Conservation (phyloP, 2,113 vertebrate species). For the Mirounga angustirostris region DNA sequence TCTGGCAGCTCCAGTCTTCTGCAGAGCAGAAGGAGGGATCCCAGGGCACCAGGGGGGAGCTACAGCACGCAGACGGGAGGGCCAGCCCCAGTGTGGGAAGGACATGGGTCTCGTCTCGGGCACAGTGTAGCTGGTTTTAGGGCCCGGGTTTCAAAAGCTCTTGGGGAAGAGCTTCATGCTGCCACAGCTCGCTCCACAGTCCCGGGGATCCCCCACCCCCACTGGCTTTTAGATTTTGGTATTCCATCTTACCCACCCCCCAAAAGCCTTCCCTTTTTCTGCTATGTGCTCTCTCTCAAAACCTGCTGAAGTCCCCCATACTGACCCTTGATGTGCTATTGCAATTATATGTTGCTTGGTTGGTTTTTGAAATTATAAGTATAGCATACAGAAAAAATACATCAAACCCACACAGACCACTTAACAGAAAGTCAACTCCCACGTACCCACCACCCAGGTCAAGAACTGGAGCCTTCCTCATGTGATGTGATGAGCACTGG, state of each 20-base stretch:
- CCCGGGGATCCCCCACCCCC: background rate
- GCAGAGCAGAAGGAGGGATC: background rate
- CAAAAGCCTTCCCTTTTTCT: background rate
- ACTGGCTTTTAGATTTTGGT: background rate
- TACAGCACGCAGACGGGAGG: background rate
- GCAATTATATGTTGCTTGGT: background rate
- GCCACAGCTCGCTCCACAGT: background rate
- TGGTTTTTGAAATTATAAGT: background rate
- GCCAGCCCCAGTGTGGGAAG: background rate
- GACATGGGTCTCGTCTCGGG: rapidly evolving
- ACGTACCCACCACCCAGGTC: background rate
- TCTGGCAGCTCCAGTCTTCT: background rate
- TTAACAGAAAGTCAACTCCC: background rate
- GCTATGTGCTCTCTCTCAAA: background rate
- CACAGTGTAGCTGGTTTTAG: background rate
- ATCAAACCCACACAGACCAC: background rate
- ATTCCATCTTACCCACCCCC: background rate
- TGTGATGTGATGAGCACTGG: too few species aligned
- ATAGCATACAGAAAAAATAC: background rate
- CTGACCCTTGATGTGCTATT: background rate
- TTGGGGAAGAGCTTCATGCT: background rate
- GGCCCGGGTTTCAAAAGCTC: background rate
- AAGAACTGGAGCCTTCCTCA: background rate
- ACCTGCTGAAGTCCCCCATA: background rate
- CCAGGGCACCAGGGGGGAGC: background rate